Evolutionary conservation across 2,888 invertebrate genomes (phyloP).

Genomic region (Scaptomyza caliginosa): DNA sequence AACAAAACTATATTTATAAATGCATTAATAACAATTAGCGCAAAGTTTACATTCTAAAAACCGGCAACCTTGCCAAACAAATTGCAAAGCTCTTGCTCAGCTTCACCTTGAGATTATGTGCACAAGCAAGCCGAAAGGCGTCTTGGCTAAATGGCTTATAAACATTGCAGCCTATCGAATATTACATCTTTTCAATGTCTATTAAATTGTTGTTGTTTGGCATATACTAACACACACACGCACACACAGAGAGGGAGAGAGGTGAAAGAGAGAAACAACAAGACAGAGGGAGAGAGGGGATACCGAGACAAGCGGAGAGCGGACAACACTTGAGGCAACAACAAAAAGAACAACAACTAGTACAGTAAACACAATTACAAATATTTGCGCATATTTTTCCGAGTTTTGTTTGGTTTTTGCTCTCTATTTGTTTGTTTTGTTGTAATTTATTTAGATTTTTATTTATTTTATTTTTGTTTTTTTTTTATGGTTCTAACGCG

Average conservation of each 20-base stretch:
- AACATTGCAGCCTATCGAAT: slow-evolving; percentile 34
- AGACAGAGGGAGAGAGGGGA: slow-evolving; percentile 1
- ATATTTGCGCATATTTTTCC: slow-evolving; percentile 50
- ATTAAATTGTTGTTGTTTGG: slow-evolving; percentile 41
- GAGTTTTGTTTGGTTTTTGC: slow-evolving; percentile 6
- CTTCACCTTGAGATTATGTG: slow-evolving; percentile 54
- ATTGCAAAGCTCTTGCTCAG: slow-evolving; percentile 12
- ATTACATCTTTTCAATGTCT: slow-evolving; percentile 43
- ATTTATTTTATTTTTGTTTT: slow-evolving; percentile 9
- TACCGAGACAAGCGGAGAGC: slow-evolving; percentile 1
- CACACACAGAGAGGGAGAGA: background rate
- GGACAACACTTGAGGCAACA: slow-evolving; percentile 27
- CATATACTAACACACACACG: slow-evolving; percentile 28
- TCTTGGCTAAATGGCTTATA: slow-evolving; percentile 39
- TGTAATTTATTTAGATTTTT: slow-evolving; percentile 10
- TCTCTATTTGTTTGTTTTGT: background rate
- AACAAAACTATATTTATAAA: background rate
- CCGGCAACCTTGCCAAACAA: slow-evolving; percentile 7
- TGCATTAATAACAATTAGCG: background rate
- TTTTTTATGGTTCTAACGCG: slow-evolving; percentile 41
- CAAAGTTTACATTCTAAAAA: background rate
- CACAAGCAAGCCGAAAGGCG: slow-evolving; percentile 27
- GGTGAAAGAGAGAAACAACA: background rate
- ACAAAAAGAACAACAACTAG: slow-evolving; percentile 16
- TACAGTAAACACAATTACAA: slow-evolving; percentile 53